Conservation (phyloP, 2,797 vertebrate species). For the Dermochelys coriacea region DNA sequence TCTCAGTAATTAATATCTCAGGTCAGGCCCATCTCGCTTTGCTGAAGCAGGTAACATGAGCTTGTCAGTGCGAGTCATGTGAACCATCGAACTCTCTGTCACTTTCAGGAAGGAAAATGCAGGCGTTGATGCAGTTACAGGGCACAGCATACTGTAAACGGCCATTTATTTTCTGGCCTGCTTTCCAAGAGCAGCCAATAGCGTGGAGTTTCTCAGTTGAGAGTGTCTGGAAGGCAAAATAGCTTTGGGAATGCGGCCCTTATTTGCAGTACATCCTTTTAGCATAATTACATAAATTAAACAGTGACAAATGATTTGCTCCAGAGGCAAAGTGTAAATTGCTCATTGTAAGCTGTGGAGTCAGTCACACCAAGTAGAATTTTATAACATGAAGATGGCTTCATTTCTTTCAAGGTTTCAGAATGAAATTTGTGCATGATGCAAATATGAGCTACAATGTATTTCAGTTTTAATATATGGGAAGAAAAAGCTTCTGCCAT, state of each 20-base stretch:
- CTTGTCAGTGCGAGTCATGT: conserved; percentile 12
- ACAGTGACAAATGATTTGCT: conserved; percentile 48
- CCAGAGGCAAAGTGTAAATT: neutral
- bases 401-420: conserved; percentile 31
- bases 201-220: neutral
- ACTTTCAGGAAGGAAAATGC: conserved; percentile 24
- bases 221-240: neutral
- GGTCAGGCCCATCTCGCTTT: conserved; percentile 12
- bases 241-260: neutral
- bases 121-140: conserved; percentile 24
- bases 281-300: conserved; percentile 47
- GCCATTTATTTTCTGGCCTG: conserved; percentile 22
- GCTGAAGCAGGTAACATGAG: conserved; percentile 33
- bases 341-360: conserved; percentile 32
- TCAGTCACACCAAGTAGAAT: conserved; percentile 43
- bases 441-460: conserved; percentile 39
- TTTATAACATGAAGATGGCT: conserved; percentile 53
- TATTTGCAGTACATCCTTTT: conserved; percentile 37
- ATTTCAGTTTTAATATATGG: conserved; percentile 42
- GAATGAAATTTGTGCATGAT: conserved; percentile 33
- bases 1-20: conserved; percentile 40
- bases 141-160: conserved; percentile 15
- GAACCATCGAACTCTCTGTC: neutral
- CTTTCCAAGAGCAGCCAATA: neutral
- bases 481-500: conserved; percentile 62